phyloP scores from a whole-genome alignment of 1,140 invertebrate genomes.

The Tetraneura akinire region DNA sequence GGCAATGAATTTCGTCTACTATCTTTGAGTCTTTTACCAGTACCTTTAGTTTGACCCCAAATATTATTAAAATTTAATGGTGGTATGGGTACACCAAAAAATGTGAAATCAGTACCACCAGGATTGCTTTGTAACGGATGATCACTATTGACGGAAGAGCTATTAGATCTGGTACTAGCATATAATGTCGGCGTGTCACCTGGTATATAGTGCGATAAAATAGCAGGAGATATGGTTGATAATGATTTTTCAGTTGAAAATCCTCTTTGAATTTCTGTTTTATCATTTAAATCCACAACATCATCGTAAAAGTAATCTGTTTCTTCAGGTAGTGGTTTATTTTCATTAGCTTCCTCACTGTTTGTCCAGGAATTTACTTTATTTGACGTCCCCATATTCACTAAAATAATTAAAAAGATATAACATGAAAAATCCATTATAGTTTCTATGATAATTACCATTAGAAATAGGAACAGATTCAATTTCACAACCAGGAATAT shows the following conservation, averaged over 20 bases:
- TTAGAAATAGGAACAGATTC: conserved; percentile 56
- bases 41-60: conserved; percentile 63
- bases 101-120: conserved; percentile 69
- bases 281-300: conserved; percentile 71
- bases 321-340: conserved; percentile 67
- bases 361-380: conserved; percentile 27
- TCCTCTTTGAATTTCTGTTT: conserved; percentile 32
- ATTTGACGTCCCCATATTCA: conserved; percentile 25
- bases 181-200: conserved; percentile 71
- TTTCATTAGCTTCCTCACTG: neutral
- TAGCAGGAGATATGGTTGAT: conserved; percentile 53
- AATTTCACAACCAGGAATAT: conserved; percentile 67
- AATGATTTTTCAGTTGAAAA: conserved; percentile 53
- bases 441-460: neutral
- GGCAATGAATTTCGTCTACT: conserved; percentile 57
- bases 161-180: conserved; percentile 57
- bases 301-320: conserved; percentile 81
- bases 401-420: neutral
- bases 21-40: conserved; percentile 55
- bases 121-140: conserved; percentile 53
- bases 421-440: too few species aligned
- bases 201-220: conserved; percentile 59
- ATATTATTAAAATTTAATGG: conserved; percentile 70
- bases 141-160: neutral
- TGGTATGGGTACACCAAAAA: conserved; percentile 80